phyloP scores from a whole-genome alignment of 2,888 invertebrate species.

The Eupithecia subumbrata region DNA sequence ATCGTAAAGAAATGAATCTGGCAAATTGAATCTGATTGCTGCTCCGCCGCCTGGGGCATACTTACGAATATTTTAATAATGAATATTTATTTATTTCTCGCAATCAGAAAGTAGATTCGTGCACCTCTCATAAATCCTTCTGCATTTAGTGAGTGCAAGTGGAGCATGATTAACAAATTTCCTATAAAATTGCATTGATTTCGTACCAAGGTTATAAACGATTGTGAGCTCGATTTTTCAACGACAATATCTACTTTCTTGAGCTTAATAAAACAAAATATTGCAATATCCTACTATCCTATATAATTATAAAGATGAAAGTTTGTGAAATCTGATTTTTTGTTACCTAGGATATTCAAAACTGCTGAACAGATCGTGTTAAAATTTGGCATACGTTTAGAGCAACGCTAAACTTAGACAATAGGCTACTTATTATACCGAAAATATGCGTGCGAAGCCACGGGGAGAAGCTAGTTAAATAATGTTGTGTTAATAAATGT shows the following conservation, averaged over 20 bases:
- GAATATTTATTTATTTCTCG: not conserved
- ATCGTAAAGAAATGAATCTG: not conserved
- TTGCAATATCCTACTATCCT: no score
- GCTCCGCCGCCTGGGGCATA: not conserved
- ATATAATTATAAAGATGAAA: no score
- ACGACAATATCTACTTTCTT: not conserved
- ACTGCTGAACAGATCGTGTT: no score
- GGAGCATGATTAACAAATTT: not conserved
- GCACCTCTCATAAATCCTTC: not conserved
- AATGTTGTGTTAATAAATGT: no score
- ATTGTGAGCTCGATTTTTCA: not conserved
- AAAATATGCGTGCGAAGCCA: no score
- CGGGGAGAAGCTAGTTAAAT: no score
- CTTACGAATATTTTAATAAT: not conserved
- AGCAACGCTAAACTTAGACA: no score
- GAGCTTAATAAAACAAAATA: not conserved
- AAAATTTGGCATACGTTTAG: no score
- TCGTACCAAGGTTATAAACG: not conserved
- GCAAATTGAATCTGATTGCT: not conserved
- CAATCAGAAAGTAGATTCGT: not conserved
- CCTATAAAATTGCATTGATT: constrained; percentile 1
- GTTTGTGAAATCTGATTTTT: no score
- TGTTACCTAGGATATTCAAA: no score
- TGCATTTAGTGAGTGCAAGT: not conserved
- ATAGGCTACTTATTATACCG: no score